Conservation (phyloP, 1,140 invertebrate genomes). For the Drosophila truncata region DNA sequence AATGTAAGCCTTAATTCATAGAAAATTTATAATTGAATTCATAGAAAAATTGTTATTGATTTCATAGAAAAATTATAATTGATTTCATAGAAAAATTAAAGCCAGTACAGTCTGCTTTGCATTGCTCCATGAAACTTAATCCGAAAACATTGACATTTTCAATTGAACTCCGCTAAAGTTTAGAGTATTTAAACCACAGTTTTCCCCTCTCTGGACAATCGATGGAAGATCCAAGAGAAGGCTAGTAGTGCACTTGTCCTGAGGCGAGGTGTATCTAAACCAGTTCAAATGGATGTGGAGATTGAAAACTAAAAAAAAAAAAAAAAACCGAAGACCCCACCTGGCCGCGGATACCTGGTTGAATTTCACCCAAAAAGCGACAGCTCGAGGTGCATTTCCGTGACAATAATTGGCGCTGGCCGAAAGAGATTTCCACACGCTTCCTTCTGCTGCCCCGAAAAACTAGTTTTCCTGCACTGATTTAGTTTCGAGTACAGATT, state of each 20-base stretch:
- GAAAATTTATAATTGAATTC: too few species aligned
- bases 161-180: neutral
- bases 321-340: slow-evolving; percentile 1
- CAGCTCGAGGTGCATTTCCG: slow-evolving; percentile 63
- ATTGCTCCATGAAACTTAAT: too few species aligned
- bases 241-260: slow-evolving; percentile 53
- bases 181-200: neutral
- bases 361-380: slow-evolving; percentile 50
- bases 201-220: neutral
- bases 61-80: too few species aligned
- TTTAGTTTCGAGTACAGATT: slow-evolving; percentile 35
- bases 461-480: slow-evolving; percentile 44
- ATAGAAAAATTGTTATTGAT: too few species aligned
- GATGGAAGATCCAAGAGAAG: slow-evolving; percentile 14
- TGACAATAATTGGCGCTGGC: slow-evolving; percentile 63
- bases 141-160: too few species aligned
- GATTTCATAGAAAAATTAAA: too few species aligned
- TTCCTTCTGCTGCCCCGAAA: slow-evolving; percentile 30
- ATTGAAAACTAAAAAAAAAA: neutral
- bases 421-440: slow-evolving; percentile 30
- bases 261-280: slow-evolving; percentile 53
- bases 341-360: slow-evolving; percentile 4
- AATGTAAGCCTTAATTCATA: too few species aligned
- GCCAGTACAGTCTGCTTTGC: too few species aligned
- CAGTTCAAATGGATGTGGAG: slow-evolving; percentile 48